phyloP scores from a whole-genome alignment of 2,797 vertebrate species.

The Chelon labrosus region DNA sequence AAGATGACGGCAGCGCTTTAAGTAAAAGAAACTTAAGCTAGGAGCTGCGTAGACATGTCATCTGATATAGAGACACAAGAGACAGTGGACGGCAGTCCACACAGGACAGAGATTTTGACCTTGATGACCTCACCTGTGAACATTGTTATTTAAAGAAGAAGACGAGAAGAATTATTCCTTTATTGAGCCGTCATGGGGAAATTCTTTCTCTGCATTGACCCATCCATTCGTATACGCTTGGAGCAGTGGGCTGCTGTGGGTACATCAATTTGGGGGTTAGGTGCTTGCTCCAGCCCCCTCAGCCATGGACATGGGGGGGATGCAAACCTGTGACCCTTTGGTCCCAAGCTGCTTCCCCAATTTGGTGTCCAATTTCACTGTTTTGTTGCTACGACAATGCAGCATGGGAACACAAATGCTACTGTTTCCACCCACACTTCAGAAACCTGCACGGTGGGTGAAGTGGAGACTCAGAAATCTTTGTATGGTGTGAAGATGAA shows the following conservation, averaged over 20 bases:
- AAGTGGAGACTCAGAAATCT: neutral
- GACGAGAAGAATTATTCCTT: too few species aligned
- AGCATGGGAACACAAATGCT: neutral
- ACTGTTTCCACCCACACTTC: neutral
- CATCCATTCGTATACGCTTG: too few species aligned
- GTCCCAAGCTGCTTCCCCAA: too few species aligned
- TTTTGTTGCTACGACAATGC: neutral
- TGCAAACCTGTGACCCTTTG: too few species aligned
- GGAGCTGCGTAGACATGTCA: conserved; percentile 5
- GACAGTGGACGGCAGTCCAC: neutral
- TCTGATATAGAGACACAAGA: neutral
- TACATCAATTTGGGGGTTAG: too few species aligned
- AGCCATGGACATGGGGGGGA: too few species aligned
- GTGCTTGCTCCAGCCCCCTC: too few species aligned
- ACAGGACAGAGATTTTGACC: neutral
- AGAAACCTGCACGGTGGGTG: conserved; percentile 10
- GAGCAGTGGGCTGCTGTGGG: too few species aligned
- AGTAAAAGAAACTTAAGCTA: conserved; percentile 7
- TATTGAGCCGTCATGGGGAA: too few species aligned
- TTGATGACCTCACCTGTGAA: neutral
- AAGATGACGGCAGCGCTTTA: neutral
- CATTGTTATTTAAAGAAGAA: conserved; percentile 1
- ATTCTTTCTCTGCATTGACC: too few species aligned
- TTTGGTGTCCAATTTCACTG: neutral
- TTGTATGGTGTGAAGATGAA: neutral